These are phyloP conservation scores for Cyphotilapia sp. DNA, from an alignment of 2,113 vertebrate species.

Conservation along the genomic window DNA sequence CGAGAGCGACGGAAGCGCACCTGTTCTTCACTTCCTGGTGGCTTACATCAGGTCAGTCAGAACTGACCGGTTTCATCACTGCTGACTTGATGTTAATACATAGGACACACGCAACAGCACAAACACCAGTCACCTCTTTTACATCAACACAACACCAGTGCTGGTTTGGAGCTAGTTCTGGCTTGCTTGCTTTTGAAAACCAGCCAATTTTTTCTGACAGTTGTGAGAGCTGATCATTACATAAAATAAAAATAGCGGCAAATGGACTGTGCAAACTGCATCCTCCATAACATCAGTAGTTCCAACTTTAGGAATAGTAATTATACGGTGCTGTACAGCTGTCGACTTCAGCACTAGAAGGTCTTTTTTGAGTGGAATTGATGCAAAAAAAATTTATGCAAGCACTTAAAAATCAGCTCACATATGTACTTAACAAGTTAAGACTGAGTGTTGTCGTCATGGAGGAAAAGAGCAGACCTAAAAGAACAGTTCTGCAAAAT, in stretches of 20 bases:
- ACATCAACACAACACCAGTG: neutral
- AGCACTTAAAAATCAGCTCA: neutral
- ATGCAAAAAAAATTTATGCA: neutral
- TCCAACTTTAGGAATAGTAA: neutral
- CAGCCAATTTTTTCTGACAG: neutral
- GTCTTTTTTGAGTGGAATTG: neutral
- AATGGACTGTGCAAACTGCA: neutral
- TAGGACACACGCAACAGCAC: neutral
- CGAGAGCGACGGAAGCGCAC: constrained; percentile 76
- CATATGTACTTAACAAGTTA: neutral
- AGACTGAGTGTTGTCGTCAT: neutral
- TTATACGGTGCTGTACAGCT: neutral
- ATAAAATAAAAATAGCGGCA: neutral
- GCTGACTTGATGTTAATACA: neutral
- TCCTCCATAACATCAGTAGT: neutral
- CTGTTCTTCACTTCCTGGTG: constrained; percentile 82
- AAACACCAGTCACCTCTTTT: neutral
- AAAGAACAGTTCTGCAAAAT: neutral
- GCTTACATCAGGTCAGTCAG: constrained; percentile 83
- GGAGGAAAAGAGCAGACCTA: neutral
- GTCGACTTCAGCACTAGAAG: neutral
- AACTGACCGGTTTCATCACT: neutral
- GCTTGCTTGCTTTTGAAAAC: neutral
- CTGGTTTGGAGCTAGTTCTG: neutral
- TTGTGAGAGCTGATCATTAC: neutral